These are phyloP conservation scores for Simalia tracyae DNA, from an alignment of 2,797 vertebrate species.

Conservation along the genomic window DNA sequence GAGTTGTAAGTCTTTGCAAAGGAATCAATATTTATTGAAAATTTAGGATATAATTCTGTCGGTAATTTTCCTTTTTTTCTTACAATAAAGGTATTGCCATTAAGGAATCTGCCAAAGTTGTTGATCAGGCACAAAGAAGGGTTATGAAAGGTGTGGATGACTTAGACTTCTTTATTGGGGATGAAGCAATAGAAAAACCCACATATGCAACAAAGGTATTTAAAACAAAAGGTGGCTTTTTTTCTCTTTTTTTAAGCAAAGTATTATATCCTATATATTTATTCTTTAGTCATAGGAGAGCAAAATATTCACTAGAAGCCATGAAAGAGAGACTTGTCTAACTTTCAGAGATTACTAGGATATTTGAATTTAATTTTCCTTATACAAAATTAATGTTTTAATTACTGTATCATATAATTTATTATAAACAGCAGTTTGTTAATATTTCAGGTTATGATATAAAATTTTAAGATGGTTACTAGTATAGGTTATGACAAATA, in stretches of 20 bases:
- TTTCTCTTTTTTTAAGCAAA: not conserved
- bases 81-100: constrained; percentile 90
- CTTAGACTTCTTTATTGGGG: constrained; percentile 97
- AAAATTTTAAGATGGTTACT: not conserved
- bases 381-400: not conserved
- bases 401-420: not conserved
- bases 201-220: constrained; percentile 93
- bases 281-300: not conserved
- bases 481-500: not conserved
- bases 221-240: not conserved
- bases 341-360: not conserved
- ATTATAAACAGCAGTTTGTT: not conserved
- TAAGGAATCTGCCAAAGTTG: constrained; percentile 97
- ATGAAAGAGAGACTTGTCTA: not conserved
- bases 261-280: not conserved
- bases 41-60: not conserved
- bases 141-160: constrained; percentile 98
- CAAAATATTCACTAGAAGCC: not conserved
- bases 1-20: not conserved
- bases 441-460: not conserved
- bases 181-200: constrained; percentile 97
- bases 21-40: not conserved
- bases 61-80: constrained; percentile 24
- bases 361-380: not conserved
- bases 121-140: constrained; percentile 93